Percentiles rank a stretch among this genome's conserved stretches.
These are phyloP conservation scores for Heliconius aoede DNA, from an alignment of 2,888 invertebrate genomes.

Conservation along the genomic window DNA sequence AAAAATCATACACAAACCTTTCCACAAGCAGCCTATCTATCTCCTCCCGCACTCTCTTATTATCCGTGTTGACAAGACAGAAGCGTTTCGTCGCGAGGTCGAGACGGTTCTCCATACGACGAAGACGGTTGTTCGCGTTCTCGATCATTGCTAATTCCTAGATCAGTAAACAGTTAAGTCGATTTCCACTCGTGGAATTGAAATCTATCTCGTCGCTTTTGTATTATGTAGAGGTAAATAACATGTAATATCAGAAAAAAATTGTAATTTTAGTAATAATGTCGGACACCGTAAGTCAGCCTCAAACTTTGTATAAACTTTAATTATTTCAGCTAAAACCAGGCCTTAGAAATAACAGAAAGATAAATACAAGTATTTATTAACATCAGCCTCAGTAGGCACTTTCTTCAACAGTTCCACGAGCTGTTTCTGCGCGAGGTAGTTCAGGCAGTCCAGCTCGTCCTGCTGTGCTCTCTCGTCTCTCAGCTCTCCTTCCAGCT, in stretches of 20 bases:
- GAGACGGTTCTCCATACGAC: slow-evolving; percentile 88
- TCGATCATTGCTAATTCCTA: slow-evolving; percentile 76
- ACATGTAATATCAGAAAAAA: too few species aligned
- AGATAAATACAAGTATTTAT: slow-evolving; percentile 43
- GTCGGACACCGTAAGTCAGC: too few species aligned
- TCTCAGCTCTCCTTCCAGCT: slow-evolving; percentile 78
- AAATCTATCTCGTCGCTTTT: too few species aligned
- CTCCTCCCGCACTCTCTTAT: slow-evolving; percentile 87
- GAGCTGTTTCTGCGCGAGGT: slow-evolving; percentile 72
- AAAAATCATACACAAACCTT: slow-evolving; percentile 69
- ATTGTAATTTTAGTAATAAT: too few species aligned
- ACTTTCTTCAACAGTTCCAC: slow-evolving; percentile 69
- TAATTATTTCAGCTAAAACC: too few species aligned
- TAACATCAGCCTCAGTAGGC: slow-evolving; percentile 73
- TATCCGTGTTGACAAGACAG: slow-evolving; percentile 88
- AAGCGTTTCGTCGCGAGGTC: slow-evolving; percentile 90
- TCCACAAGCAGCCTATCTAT: slow-evolving; percentile 93
- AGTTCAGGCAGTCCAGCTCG: slow-evolving; percentile 80
- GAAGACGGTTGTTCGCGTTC: slow-evolving; percentile 79
- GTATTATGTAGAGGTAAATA: too few species aligned
- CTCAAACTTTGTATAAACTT: too few species aligned
- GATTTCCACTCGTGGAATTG: too few species aligned
- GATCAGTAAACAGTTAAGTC: too few species aligned
- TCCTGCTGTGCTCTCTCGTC: slow-evolving; percentile 79
- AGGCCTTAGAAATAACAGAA: too few species aligned